Evolutionary conservation across 1,140 invertebrate genomes (phyloP).

Genomic region (Trachymyrmex cornetzi): DNA sequence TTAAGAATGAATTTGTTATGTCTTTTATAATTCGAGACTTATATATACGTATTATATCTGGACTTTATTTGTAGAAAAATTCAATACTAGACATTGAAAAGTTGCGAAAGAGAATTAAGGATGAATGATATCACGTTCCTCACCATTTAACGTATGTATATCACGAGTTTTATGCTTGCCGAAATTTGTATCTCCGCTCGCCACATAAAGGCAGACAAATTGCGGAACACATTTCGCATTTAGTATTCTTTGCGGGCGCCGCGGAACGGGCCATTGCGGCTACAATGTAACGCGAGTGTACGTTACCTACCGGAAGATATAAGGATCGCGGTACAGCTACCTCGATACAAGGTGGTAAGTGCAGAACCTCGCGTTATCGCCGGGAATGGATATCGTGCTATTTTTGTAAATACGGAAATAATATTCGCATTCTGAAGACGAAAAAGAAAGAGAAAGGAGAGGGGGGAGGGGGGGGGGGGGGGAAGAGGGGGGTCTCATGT

Average conservation of each 20-base stretch:
- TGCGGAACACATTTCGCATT: slow-evolving; percentile 63
- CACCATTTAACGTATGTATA: slow-evolving; percentile 56
- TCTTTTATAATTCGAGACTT: background rate
- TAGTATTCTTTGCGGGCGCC: slow-evolving; percentile 61
- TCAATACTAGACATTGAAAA: slow-evolving; percentile 29
- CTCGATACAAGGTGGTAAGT: slow-evolving; percentile 37
- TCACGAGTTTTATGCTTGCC: slow-evolving; percentile 51
- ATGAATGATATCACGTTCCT: slow-evolving; percentile 21
- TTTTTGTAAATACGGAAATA: slow-evolving; percentile 52
- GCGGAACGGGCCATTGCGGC: slow-evolving; percentile 55
- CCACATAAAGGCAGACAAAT: slow-evolving; percentile 63
- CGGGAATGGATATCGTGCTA: background rate
- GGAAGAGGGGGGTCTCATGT: background rate
- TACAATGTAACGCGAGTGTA: slow-evolving; percentile 50
- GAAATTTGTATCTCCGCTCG: slow-evolving; percentile 61
- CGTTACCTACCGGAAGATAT: slow-evolving; percentile 48
- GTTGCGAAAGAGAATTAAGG: slow-evolving; percentile 13
- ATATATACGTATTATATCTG: background rate
- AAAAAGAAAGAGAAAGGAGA: background rate
- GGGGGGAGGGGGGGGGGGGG: no score
- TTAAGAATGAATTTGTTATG: slow-evolving; percentile 20
- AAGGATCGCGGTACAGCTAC: slow-evolving; percentile 42
- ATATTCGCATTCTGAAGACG: background rate
- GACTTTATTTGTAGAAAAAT: background rate
- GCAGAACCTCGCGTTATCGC: slow-evolving; percentile 5